Evolutionary conservation across 2,113 vertebrate species (phyloP), one percentile per base, ranked within the genome.

Genomic region (Mesocricetus auratus): DNA sequence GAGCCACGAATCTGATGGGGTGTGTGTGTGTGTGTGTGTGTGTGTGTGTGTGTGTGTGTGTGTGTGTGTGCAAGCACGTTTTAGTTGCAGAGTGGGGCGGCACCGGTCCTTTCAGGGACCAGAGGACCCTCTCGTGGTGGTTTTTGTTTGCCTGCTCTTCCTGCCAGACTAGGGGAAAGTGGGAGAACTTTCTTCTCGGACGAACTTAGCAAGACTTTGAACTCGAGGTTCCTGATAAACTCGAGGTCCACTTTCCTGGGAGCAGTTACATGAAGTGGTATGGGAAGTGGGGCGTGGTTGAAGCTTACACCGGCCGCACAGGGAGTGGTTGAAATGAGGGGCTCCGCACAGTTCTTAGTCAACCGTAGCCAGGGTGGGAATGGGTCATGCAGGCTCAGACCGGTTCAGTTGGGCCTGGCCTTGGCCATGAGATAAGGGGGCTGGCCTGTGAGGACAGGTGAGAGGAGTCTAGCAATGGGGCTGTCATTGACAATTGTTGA

Each of bases 401-500:
- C 45, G 33, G 33, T 7, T 53, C 9, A 26, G 36, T 42, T 42
- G 56, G 7, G 0, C 75, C 60, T 66, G 22, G 26, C 50, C 4
- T 24, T 15, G 89, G 53, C 24, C 4, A 16, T 22, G 7, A 33
- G 22, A 24, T 17, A 1, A 87, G 50, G 13, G 31, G 12, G 16
- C 16, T 17, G 64, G 26, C 29, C 60, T 21, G 4, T 36, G 42
- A 60, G 56, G 16, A 2, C 5, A 0, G 26, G 0, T 47, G 60
- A 62, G 22, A 56, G 31, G 71, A 13, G 69, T 6, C 3, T 7
- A 22, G 15, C 88, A 4, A n/a, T 68, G 42, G 60, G n/a, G 24
- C 42, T 8, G n/a, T n/a, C n/a, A 60, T 31, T 75, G 15, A 3
- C 81, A 15, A 7, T 3, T 0, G 16, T 0, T 2, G 16, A 17